A percentile compares a stretch with the other conserved stretches of the same genome.
Evolutionary conservation across 1,140 invertebrate genomes (phyloP).

Genomic region (Aricia agestis): DNA sequence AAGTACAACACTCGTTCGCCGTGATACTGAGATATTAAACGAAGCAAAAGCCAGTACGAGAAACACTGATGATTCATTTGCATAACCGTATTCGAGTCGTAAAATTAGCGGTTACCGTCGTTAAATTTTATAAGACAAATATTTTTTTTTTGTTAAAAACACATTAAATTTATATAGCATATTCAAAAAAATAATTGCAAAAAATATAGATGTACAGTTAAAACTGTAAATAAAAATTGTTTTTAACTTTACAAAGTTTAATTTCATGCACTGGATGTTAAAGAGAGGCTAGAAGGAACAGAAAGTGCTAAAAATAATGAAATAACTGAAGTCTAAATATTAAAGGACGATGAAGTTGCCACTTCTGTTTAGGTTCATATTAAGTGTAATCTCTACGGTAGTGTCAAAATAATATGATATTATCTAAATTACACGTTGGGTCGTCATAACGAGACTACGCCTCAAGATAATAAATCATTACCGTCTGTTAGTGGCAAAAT

Average conservation of each 20-base stretch:
- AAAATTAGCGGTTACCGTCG: constrained; percentile 11
- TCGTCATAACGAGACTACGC: constrained; percentile 56
- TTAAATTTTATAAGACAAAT: constrained; percentile 4
- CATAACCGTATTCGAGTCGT: not conserved
- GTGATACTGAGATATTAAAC: not conserved
- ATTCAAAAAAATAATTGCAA: not conserved
- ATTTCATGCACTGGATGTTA: too few species aligned
- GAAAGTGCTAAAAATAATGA: too few species aligned
- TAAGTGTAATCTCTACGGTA: not conserved
- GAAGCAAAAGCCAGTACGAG: not conserved
- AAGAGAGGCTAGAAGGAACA: too few species aligned
- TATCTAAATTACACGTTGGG: constrained; percentile 54
- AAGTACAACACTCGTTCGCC: constrained; percentile 1
- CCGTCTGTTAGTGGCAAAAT: constrained; percentile 65
- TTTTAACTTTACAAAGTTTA: too few species aligned
- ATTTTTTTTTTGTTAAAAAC: not conserved
- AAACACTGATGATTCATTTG: constrained; percentile 8
- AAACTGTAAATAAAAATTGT: too few species aligned
- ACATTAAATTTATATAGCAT: not conserved
- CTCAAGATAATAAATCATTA: constrained; percentile 64
- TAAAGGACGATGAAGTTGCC: too few species aligned
- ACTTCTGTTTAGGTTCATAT: not conserved
- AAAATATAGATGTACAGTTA: too few species aligned
- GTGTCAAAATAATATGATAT: constrained; percentile 17
- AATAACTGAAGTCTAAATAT: too few species aligned